Evolutionary conservation across 2,113 vertebrate species (phyloP), one percentile per base, ranked within the genome.

Genomic region (Mugil cephalus): DNA sequence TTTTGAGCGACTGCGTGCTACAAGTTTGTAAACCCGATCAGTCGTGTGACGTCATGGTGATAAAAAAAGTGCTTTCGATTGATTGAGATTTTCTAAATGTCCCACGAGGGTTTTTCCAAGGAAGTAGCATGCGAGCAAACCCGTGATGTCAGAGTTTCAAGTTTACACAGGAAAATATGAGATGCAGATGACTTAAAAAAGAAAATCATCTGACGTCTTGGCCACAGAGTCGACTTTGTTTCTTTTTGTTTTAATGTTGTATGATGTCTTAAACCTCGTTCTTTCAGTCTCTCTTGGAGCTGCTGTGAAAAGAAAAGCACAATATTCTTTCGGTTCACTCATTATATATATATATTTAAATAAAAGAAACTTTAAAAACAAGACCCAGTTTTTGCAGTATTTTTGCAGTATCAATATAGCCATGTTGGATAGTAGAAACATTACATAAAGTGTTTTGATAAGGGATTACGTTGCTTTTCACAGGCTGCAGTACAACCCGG

Each of bases 71-170:
- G 36, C 17, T 30, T 17, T 59, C 45, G 46, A 6, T n/a, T 72
- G 47, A 78, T 7, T 65, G 66, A 60, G 50, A 54, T 47, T 60
- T 71, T 74, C 48, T 15, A 34, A 80, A 51, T 59, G 19, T 66
- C 43, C 35, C 74, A 65, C 21, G 3, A 11, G 59, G 76, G 68
- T 0, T 36, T 73, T 78, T 74, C 48, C 40, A n/a, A 35, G 34
- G n/a, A 8, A 63, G 51, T 63, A 18, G 11, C n/a, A 2, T 24
- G 61, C 24, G 24, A 46, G 12, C 40, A 56, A 69, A 51, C 13
- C 47, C 15, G 55, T 85, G 73, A 80, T 51, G 58, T 75, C 75
- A 84, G 36, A 30, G 50, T 69, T 80, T 81, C 61, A 71, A 66
- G 45, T 73, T 73, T 36, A 55, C 34, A 65, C 51, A 35, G 10